These are phyloP conservation scores for Netelia inedita DNA, from an alignment of 2,888 invertebrate genomes.

Conservation along the genomic window DNA sequence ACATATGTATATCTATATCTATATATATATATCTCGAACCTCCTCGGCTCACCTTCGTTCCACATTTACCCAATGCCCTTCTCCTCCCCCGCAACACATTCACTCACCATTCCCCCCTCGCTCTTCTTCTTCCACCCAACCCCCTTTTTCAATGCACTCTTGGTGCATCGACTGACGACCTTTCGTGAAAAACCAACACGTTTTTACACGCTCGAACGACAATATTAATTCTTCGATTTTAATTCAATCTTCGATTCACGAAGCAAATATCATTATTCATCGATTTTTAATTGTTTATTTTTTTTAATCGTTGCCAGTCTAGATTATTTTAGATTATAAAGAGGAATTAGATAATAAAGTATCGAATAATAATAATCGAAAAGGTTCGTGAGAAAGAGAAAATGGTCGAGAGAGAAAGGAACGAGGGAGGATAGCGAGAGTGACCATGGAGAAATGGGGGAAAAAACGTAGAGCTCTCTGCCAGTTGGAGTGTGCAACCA, in stretches of 20 bases:
- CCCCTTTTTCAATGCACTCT: slow-evolving; percentile 11
- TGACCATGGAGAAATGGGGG: slow-evolving; percentile 62
- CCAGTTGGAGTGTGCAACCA: slow-evolving; percentile 7
- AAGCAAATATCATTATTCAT: too few relatives aligned
- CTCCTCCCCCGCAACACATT: slow-evolving; percentile 57
- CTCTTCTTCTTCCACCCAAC: slow-evolving; percentile 29
- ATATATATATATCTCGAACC: slow-evolving; percentile 33
- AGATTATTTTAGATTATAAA: slow-evolving; percentile 20
- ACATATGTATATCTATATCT: slow-evolving; percentile 14
- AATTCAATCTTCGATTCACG: not conserved
- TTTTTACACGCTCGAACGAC: not conserved
- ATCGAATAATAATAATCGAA: slow-evolving; percentile 10
- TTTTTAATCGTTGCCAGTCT: not conserved
- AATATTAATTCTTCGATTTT: not conserved
- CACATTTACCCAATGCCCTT: slow-evolving; percentile 58
- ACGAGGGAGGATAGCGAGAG: slow-evolving; percentile 59
- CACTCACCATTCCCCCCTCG: slow-evolving; percentile 1
- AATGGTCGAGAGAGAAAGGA: slow-evolving; percentile 27
- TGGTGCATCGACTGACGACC: slow-evolving; percentile 5
- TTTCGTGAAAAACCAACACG: not conserved
- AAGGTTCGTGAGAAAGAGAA: slow-evolving; percentile 30
- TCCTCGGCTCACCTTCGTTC: slow-evolving; percentile 67
- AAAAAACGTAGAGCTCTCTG: slow-evolving; percentile 18
- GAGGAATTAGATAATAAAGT: not conserved
- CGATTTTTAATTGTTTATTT: too few relatives aligned